Evolutionary conservation across 2,113 vertebrate species (phyloP).

Genomic region (Brachirus orientalis): DNA sequence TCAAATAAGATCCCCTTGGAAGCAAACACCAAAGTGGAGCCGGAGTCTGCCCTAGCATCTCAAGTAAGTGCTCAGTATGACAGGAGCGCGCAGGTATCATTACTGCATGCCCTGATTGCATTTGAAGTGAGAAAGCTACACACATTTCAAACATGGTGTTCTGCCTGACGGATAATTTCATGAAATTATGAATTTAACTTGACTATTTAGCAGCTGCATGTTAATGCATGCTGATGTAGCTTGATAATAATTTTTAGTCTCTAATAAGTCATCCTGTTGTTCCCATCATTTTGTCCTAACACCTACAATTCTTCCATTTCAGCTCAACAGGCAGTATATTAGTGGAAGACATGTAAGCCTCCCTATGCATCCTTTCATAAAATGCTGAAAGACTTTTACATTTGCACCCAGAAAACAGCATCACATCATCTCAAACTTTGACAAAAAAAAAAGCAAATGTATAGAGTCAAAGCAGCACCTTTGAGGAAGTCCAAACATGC

Average conservation of each 20-base stretch:
- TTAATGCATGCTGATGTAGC: constrained; percentile 11
- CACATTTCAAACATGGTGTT: constrained; percentile 5
- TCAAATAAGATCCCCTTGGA: constrained; percentile 86
- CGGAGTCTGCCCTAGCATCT: constrained; percentile 85
- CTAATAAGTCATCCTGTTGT: constrained; percentile 45
- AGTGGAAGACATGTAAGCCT: constrained; percentile 87
- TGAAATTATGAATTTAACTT: background rate
- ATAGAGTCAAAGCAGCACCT: constrained; percentile 24
- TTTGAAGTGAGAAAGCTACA: constrained; percentile 14
- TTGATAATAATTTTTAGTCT: constrained; percentile 14
- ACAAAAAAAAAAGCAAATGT: constrained; percentile 30
- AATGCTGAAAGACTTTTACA: constrained; percentile 73
- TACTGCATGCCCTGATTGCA: constrained; percentile 22
- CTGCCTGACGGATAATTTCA: constrained; percentile 5
- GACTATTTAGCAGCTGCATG: constrained; percentile 27
- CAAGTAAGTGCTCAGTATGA: constrained; percentile 85
- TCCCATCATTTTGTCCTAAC: constrained; percentile 73
- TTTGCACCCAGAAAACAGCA: constrained; percentile 77
- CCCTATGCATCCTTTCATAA: constrained; percentile 76
- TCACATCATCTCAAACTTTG: constrained; percentile 58
- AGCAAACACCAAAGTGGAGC: constrained; percentile 84
- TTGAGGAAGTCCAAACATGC: constrained; percentile 17
- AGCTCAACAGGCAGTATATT: constrained; percentile 86
- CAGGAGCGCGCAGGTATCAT: constrained; percentile 19
- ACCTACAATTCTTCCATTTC: constrained; percentile 82